Evolutionary conservation across 2,888 invertebrate species (phyloP).

Genomic region (Hofmannophila pseudospretella): DNA sequence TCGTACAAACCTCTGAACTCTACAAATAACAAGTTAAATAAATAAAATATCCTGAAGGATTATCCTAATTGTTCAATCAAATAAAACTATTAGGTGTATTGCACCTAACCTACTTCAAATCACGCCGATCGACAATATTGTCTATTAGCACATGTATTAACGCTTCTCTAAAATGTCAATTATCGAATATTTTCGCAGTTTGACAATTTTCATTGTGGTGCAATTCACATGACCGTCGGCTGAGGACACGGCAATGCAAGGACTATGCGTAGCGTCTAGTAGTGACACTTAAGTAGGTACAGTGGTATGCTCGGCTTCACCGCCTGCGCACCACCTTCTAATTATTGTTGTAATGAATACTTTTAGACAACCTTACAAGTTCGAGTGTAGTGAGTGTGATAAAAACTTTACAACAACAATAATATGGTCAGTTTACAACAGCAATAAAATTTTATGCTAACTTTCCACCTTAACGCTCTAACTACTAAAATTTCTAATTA

Average conservation of each 20-base stretch:
- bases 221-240: constrained; percentile 39
- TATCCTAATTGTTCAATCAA: background rate
- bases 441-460: too few relatives aligned
- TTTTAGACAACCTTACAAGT: background rate
- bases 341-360: background rate
- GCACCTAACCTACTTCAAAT: background rate
- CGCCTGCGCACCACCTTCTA: background rate
- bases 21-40: background rate
- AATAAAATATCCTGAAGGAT: background rate
- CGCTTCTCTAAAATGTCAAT: background rate
- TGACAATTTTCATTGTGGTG: constrained; percentile 31
- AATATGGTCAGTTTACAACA: background rate
- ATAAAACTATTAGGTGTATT: background rate
- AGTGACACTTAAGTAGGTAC: constrained; percentile 15
- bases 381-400: background rate
- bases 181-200: constrained; percentile 12
- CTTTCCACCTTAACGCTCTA: too few relatives aligned
- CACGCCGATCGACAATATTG: too few relatives aligned
- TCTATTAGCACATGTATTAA: background rate
- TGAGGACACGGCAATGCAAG: constrained; percentile 26
- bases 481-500: too few relatives aligned
- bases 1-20: background rate
- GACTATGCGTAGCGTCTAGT: constrained; percentile 23
- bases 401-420: background rate
- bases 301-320: background rate